Evolutionary conservation across 2,888 invertebrate genomes (phyloP), one percentile per base, ranked within the genome.

Genomic region (Tenthredo notha): DNA sequence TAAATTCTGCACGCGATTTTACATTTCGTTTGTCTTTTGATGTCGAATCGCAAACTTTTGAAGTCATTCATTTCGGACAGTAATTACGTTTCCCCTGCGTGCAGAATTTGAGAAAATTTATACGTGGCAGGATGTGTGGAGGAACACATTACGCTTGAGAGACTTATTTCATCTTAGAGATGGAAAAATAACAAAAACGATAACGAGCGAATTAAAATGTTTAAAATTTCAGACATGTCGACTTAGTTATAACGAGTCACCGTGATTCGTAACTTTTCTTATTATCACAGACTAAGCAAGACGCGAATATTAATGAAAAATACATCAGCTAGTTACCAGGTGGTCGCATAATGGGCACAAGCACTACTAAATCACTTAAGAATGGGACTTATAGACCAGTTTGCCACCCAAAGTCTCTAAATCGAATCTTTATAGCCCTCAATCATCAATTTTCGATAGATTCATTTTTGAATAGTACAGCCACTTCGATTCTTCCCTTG

Each of bases 181-280:
- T 6, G 77, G 29, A n/a, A 54, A 54, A 54, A 54, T 54, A 54
- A 18, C 1, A 50, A 18, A 5, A 10, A 18, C 54, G 33, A 18
- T 54, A 29, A 54, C 6, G 25, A 74, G 43, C n/a, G 40, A 43
- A 43, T 74, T 40, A 74, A 40, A 25, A 43, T 43, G 43, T 74
- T 74, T 43, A 12, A 43, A 74, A 74, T 74, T 40, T 74, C 43
- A 74, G 21, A 5, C 72, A 74, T 74, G 72, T 43, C 43, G 67
- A 29, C 12, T 67, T 25, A 6, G 29, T 67, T 33, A 74, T 40
- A 74, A 21, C 21, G 72, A 21, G 72, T 74, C 72, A 74, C 43
- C n/a, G 72, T 25, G 72, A 74, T 74, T 74, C 43, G 72, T 74
- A 43, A 74, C 21, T 74, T 74, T 74, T 74, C 25, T 21, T 74